Conservation (phyloP, 2,888 invertebrate species). For the Pristionchus arcanus region DNA sequence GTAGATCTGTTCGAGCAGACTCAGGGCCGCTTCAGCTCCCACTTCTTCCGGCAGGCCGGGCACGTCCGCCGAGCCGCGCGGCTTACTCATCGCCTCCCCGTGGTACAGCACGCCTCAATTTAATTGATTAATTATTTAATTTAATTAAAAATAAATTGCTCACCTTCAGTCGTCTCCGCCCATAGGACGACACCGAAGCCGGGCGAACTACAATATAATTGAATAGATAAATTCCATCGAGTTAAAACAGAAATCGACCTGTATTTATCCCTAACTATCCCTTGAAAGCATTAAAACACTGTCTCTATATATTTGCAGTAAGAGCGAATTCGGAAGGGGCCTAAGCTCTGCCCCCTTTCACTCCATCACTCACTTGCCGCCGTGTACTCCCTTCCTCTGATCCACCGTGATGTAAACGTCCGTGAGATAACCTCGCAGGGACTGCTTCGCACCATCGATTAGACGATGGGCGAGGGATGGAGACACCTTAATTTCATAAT, state of each 20-base stretch:
- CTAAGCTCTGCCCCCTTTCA: background rate
- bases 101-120: slow-evolving; percentile 69
- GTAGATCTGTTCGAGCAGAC: slow-evolving; percentile 91
- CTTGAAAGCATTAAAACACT: too few relatives aligned
- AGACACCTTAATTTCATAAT: slow-evolving; percentile 85
- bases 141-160: background rate
- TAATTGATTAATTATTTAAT: slow-evolving; percentile 63
- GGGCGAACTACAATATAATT: slow-evolving; percentile 79
- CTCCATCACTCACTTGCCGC: slow-evolving; percentile 85
- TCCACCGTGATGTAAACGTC: slow-evolving; percentile 97
- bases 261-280: too few relatives aligned
- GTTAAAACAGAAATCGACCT: too few relatives aligned
- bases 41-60: slow-evolving; percentile 92
- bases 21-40: slow-evolving; percentile 88
- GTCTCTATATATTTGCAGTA: too few relatives aligned
- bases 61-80: slow-evolving; percentile 5
- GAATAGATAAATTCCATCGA: too few relatives aligned
- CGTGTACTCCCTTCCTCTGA: slow-evolving; percentile 90
- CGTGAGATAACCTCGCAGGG: slow-evolving; percentile 91
- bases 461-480: slow-evolving; percentile 94
- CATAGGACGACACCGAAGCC: slow-evolving; percentile 92
- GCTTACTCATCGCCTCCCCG: slow-evolving; percentile 73
- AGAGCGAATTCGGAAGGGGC: background rate
- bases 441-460: slow-evolving; percentile 93
- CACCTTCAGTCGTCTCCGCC: slow-evolving; percentile 91